These are phyloP conservation scores for Ellobius talpinus DNA, from an alignment of 2,113 vertebrate genomes.

Conservation along the genomic window DNA sequence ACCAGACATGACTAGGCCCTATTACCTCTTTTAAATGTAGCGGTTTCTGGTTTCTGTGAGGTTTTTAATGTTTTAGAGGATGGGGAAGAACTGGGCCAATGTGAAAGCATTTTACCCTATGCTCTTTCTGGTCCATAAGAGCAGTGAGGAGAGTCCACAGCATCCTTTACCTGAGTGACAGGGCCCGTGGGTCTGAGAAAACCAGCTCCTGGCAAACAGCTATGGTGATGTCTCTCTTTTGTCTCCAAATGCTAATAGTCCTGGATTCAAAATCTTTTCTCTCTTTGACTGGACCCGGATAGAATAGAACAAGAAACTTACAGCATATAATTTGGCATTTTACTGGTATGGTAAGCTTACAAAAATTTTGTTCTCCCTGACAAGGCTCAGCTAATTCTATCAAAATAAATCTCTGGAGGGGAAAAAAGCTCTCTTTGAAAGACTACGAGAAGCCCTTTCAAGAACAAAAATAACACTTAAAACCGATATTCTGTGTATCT, in stretches of 20 bases:
- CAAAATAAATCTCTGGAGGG: slow-evolving; percentile 82
- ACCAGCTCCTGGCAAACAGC: neutral
- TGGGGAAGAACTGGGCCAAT: neutral
- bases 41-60: neutral
- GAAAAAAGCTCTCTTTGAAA: slow-evolving; percentile 79
- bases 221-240: slow-evolving; percentile 71
- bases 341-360: slow-evolving; percentile 78
- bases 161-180: neutral
- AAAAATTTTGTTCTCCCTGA: slow-evolving; percentile 82
- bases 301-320: slow-evolving; percentile 82
- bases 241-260: slow-evolving; percentile 81
- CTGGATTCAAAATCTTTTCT: slow-evolving; percentile 82
- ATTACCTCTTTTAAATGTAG: neutral
- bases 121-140: slow-evolving; percentile 3
- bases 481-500: slow-evolving; percentile 72
- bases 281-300: slow-evolving; percentile 80
- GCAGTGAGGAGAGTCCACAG: neutral
- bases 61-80: neutral
- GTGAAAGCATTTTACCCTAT: neutral
- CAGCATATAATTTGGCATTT: slow-evolving; percentile 85
- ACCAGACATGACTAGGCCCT: neutral
- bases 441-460: slow-evolving; percentile 80
- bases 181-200: neutral
- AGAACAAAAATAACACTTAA: slow-evolving; percentile 83
- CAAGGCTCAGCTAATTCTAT: slow-evolving; percentile 83